A percentile compares a stretch with the other conserved stretches of the same genome.
phyloP scores from a whole-genome alignment of 2,888 invertebrate genomes.

The Griposia aprilina region DNA sequence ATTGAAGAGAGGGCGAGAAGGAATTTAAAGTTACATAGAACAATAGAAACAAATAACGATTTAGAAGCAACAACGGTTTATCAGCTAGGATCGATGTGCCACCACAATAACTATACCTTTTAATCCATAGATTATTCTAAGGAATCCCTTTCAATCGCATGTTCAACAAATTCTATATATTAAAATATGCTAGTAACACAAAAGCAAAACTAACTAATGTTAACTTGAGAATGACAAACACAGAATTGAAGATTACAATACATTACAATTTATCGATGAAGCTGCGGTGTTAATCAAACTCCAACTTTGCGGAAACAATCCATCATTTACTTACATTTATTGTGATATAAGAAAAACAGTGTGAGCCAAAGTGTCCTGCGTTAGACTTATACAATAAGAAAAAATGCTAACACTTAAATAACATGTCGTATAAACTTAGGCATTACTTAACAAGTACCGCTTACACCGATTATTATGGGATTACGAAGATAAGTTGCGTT shows the following conservation, averaged over 20 bases:
- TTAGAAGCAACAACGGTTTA: background rate
- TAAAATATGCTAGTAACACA: background rate
- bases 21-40: background rate
- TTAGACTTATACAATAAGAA: constrained; percentile 86
- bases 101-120: background rate
- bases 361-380: constrained; percentile 81
- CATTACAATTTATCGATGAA: background rate
- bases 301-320: constrained; percentile 68
- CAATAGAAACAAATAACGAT: constrained; percentile 12
- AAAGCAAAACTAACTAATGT: background rate
- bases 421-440: constrained; percentile 88
- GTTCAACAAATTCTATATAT: background rate
- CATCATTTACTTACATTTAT: constrained; percentile 57
- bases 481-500: constrained; percentile 65
- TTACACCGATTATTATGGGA: constrained; percentile 80
- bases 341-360: constrained; percentile 66
- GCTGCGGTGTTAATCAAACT: constrained; percentile 26
- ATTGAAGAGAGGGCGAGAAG: background rate
- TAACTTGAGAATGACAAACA: background rate
- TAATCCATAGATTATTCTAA: background rate
- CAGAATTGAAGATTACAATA: background rate
- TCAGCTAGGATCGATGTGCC: background rate
- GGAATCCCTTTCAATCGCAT: background rate
- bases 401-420: constrained; percentile 88
- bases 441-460: constrained; percentile 88